Percentiles rank a stretch among this genome's conserved stretches.
Conservation (phyloP, 2,113 vertebrate genomes). For the Gallinago paraguaiae region DNA sequence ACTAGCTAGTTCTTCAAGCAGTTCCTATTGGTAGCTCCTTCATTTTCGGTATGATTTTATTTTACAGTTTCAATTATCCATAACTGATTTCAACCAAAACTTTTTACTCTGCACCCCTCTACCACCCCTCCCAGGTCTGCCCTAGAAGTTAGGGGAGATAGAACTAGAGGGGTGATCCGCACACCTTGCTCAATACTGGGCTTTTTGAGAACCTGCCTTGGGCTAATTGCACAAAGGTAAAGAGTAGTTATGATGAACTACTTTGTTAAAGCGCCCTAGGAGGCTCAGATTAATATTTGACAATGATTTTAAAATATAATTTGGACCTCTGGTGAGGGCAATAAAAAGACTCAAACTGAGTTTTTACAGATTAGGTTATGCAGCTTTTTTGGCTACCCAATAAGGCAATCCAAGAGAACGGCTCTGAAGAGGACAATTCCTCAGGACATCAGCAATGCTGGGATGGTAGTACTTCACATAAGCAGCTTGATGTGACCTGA, state of each 20-base stretch:
- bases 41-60: neutral
- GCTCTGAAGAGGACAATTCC: neutral
- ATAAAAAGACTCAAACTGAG: neutral
- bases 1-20: neutral
- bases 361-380: neutral
- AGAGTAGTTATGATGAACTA: neutral
- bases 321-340: neutral
- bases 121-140: neutral
- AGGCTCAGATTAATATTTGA: neutral
- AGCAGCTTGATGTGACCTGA: neutral
- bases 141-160: neutral
- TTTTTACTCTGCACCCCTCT: neutral
- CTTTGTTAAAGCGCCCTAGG: neutral
- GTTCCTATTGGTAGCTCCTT: neutral
- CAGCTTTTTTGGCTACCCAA: neutral
- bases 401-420: neutral
- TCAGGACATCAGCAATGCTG: neutral
- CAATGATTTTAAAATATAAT: neutral
- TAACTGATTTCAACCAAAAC: neutral
- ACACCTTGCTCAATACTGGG: fast-evolving
- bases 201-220: neutral
- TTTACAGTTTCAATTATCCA: neutral
- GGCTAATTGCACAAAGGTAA: neutral
- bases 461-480: neutral
- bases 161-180: neutral